phyloP scores from a whole-genome alignment of 2,888 invertebrate genomes.

The Sinotaia quadrata region DNA sequence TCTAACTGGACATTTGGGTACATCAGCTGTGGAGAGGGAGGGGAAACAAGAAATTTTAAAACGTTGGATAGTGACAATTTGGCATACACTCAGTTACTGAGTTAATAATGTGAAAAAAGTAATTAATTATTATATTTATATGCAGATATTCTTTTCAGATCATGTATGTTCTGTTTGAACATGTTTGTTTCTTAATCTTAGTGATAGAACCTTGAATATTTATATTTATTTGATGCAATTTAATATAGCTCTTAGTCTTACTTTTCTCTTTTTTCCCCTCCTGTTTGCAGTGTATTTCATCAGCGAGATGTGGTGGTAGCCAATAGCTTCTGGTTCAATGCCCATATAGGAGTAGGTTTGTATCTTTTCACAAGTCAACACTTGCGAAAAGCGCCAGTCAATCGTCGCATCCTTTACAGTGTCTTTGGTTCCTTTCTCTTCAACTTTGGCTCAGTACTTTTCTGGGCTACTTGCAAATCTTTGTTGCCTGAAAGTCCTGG shows the following conservation, averaged over 20 bases:
- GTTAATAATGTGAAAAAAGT: no score
- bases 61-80: no score
- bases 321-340: constrained; percentile 85
- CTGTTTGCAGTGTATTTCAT: constrained; percentile 65
- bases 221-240: no score
- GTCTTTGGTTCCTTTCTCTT: constrained; percentile 78
- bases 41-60: no score
- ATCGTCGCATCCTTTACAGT: constrained; percentile 79
- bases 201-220: no score
- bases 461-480: constrained; percentile 89
- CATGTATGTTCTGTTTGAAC: no score
- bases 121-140: no score
- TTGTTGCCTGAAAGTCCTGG: constrained; percentile 82
- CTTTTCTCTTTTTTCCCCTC: neutral
- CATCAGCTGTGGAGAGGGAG: no score
- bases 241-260: neutral
- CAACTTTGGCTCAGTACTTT: constrained; percentile 89
- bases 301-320: constrained; percentile 63
- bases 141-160: no score
- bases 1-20: no score
- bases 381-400: constrained; percentile 78
- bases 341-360: constrained; percentile 86
- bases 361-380: constrained; percentile 88
- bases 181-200: no score
- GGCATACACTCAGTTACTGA: no score